phyloP scores from a whole-genome alignment of 2,797 vertebrate species.

The Poecile montanus region DNA sequence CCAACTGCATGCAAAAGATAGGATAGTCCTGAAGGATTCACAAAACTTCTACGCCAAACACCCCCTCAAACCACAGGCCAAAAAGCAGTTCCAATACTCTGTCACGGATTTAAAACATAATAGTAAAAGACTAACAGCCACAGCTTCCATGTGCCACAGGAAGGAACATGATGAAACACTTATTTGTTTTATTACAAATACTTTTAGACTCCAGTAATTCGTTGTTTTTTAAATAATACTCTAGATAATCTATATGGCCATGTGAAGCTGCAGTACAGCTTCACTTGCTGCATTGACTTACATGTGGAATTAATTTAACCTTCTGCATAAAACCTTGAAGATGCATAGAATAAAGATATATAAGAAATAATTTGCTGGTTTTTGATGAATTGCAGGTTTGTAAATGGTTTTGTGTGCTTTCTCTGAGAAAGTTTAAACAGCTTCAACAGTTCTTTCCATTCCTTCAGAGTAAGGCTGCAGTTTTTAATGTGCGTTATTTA shows the following conservation, averaged over 20 bases:
- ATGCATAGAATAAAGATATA: conserved; percentile 22
- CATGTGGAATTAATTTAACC: conserved; percentile 26
- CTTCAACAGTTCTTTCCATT: conserved; percentile 37
- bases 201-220: conserved; percentile 50
- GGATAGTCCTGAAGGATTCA: conserved; percentile 25
- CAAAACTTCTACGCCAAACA: conserved; percentile 28
- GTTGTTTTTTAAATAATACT: conserved; percentile 62
- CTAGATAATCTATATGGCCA: conserved; percentile 24
- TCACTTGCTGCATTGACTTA: conserved; percentile 6
- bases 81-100: conserved; percentile 21
- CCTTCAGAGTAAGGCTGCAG: not conserved
- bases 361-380: conserved; percentile 20
- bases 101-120: conserved; percentile 13
- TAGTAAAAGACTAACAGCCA: not conserved
- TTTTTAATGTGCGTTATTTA: conserved; percentile 27
- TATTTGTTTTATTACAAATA: conserved; percentile 63
- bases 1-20: not conserved
- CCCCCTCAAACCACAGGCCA: conserved; percentile 55
- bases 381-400: conserved; percentile 37
- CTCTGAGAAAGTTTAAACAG: conserved; percentile 5
- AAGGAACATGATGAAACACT: conserved; percentile 60
- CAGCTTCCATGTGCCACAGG: conserved; percentile 30
- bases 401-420: conserved; percentile 22
- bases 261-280: conserved; percentile 12
- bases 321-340: conserved; percentile 24